Evolutionary conservation across 2,888 invertebrate species (phyloP), one percentile per base, ranked within the genome.

Genomic region (Cephus runcator): DNA sequence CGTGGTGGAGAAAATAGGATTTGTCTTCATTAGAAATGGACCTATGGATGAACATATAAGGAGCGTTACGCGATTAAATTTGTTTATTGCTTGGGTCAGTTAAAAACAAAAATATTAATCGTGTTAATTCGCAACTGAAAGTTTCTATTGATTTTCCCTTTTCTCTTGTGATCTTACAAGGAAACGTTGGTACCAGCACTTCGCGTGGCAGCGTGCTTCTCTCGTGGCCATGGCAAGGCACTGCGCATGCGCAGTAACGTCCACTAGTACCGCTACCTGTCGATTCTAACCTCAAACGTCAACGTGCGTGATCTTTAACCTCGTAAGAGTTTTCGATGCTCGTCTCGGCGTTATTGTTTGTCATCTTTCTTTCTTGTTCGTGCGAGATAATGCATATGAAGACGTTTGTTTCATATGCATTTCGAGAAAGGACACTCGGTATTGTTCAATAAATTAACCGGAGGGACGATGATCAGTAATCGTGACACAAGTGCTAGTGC

Each of bases 211-310:
- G 56, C 56, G 2, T 56, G 56, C 56, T 56, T 56, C 56, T 40
- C 23, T 56, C 56, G 15, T 56, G 56, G 56, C 23, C 23, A 9
- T 56, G 23, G 56, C 56, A 56, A 56, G 56, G 56, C 31, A 34
- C 71, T 34, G 71, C 71, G 71, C 71, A 71, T 33, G 71, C 71
- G 71, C 12, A 71, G 12, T 71, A 71, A 31, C 34, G 33, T 71
- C 12, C 71, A 23, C 56, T 6, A 71, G 31, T 83, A 83, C 83
- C 83, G 85, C 87, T 89, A 89, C 89, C 89, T 89, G 87, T 88
- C 89, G 89, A 87, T 88, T 86, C 87, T 89, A 88, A 89, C 89
- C 89, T 88, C 83, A 89, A 89, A 89, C 85, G 88, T 88, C 88
- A 87, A 87, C 85, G 85, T 84, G 84, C 80, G 80, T 81, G 75